phyloP scores from a whole-genome alignment of 1,140 invertebrate genomes.

The Procambarus clarkii region DNA sequence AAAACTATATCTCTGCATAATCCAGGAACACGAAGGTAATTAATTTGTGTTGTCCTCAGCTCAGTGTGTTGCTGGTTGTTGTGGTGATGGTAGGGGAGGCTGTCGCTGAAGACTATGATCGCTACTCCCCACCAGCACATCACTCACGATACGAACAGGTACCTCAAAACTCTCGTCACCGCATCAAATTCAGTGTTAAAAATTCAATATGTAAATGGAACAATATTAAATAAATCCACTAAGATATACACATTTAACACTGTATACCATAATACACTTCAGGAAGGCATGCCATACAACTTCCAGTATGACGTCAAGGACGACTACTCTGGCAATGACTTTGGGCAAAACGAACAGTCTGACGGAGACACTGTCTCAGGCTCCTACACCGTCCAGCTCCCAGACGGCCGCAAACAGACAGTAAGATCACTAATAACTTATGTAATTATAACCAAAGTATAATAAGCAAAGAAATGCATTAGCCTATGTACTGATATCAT shows the following conservation, averaged over 20 bases:
- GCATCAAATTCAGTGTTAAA: too few species aligned
- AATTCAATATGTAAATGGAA: too few species aligned
- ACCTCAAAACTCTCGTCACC: too few species aligned
- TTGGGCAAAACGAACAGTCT: conserved; percentile 74
- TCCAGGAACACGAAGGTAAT: too few species aligned
- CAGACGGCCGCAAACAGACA: conserved; percentile 77
- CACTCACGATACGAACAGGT: neutral
- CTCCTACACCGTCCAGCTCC: conserved; percentile 73
- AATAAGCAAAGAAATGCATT: too few species aligned
- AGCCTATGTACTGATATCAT: too few species aligned
- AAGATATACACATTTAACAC: too few species aligned
- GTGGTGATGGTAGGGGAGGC: neutral
- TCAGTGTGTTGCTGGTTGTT: neutral
- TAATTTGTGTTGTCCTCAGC: neutral
- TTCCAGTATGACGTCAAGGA: conserved; percentile 75
- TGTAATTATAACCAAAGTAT: too few species aligned
- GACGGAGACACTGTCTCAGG: conserved; percentile 75
- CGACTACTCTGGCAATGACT: conserved; percentile 74
- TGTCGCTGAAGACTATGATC: neutral
- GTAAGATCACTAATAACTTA: conserved; percentile 72
- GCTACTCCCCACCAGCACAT: neutral
- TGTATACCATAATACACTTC: neutral
- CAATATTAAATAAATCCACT: too few species aligned
- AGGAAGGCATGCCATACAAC: conserved; percentile 73
- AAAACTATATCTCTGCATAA: too few species aligned